Evolutionary conservation across 2,113 vertebrate species (phyloP).

Genomic region (Rhagologus leucostigma): DNA sequence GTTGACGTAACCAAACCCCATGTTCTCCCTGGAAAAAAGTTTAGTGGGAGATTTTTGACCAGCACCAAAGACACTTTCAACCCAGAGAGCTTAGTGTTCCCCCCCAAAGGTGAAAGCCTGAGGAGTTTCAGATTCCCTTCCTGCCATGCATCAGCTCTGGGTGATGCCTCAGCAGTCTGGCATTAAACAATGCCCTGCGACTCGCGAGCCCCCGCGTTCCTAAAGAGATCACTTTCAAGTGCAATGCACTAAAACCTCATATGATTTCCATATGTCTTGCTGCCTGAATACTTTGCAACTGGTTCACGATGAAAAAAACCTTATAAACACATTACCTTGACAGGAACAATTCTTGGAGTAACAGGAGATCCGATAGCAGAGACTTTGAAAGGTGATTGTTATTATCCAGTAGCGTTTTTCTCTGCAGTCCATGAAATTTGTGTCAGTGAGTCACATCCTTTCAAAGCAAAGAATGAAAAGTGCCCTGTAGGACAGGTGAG

Average conservation of each 20-base stretch:
- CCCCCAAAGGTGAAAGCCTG: not conserved
- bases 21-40: not conserved
- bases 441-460: slow-evolving; percentile 9
- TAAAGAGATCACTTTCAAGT: not conserved
- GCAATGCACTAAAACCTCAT: not conserved
- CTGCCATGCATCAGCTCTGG: not conserved
- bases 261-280: slow-evolving; percentile 44
- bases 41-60: not conserved
- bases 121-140: not conserved
- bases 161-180: not conserved
- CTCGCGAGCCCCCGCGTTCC: fast-evolving
- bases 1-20: not conserved
- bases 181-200: not conserved
- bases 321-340: slow-evolving; percentile 44
- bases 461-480: slow-evolving; percentile 9
- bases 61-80: not conserved
- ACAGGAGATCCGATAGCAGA: not conserved
- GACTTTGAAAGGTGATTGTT: not conserved
- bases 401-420: slow-evolving; percentile 15
- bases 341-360: slow-evolving; percentile 5
- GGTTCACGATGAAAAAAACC: not conserved
- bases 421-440: not conserved
- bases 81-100: not conserved
- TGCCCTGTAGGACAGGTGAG: slow-evolving; percentile 49
- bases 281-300: slow-evolving; percentile 25